Evolutionary conservation across 2,888 invertebrate genomes (phyloP).

Genomic region (Phasia obesa): DNA sequence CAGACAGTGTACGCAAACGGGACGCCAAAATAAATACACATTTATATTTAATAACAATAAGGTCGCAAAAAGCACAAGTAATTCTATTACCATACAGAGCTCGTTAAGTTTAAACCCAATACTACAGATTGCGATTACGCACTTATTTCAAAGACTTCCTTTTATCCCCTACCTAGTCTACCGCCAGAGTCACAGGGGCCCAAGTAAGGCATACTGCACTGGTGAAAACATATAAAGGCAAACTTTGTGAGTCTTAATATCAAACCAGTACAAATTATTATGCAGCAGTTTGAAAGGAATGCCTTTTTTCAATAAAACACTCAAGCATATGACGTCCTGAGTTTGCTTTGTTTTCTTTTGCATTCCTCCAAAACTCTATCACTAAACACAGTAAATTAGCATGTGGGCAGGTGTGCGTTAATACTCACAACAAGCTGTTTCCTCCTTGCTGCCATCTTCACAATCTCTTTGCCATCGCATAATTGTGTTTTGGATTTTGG

Average conservation of each 20-base stretch:
- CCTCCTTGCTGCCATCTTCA: constrained; percentile 95
- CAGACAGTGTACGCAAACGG: no score
- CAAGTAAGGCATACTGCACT: constrained; percentile 90
- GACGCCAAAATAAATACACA: no score
- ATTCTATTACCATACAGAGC: no score
- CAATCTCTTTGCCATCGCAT: constrained; percentile 96
- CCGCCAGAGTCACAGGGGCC: constrained; percentile 94
- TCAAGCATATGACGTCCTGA: background rate
- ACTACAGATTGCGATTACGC: constrained; percentile 95
- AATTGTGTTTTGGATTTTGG: constrained; percentile 94
- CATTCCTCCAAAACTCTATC: constrained; percentile 12
- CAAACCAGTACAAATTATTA: constrained; percentile 94
- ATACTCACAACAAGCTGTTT: constrained; percentile 92
- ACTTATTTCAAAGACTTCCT: constrained; percentile 94
- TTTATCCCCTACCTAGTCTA: constrained; percentile 98
- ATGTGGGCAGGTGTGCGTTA: constrained; percentile 29
- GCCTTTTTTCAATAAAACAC: background rate
- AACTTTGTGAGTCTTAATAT: constrained; percentile 91
- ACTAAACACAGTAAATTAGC: background rate
- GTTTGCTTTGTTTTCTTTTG: background rate
- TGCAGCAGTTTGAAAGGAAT: constrained; percentile 13
- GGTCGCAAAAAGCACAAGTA: no score
- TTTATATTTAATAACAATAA: no score
- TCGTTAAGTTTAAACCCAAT: constrained; percentile 94
- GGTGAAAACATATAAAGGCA: constrained; percentile 82